Percentiles rank a stretch among this genome's conserved stretches.
Conservation (phyloP, 92 coral and sea anemone species). For the Nematostella vectensis region DNA sequence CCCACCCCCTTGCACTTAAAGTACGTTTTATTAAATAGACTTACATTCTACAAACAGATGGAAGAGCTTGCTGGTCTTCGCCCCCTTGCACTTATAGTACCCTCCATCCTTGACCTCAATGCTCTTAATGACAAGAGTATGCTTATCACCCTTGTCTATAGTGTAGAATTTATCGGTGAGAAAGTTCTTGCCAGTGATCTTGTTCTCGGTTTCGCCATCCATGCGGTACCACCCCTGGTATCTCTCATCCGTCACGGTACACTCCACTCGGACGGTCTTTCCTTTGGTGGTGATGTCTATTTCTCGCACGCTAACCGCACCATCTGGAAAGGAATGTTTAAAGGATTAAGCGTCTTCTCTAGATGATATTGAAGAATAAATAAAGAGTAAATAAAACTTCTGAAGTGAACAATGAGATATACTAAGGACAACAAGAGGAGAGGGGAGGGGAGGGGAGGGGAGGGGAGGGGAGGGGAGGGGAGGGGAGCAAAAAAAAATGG, state of each 20-base stretch:
- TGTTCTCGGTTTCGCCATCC: constrained; percentile 12
- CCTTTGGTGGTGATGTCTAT: constrained; percentile 69
- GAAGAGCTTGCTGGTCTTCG: constrained; percentile 15
- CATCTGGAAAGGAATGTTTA: constrained; percentile 21
- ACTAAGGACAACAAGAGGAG: no score
- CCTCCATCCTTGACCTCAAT: constrained; percentile 75
- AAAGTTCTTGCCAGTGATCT: constrained; percentile 13
- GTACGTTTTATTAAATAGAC: no score
- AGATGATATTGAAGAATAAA: neutral
- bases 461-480: constrained; percentile 1
- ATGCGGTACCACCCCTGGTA: constrained; percentile 58
- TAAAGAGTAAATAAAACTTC: neutral
- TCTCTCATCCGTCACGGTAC: constrained; percentile 35
- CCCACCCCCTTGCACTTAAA: no score
- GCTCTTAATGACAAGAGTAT: constrained; percentile 37
- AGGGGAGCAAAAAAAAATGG: neutral
- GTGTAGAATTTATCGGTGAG: constrained; percentile 27
- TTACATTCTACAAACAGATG: constrained; percentile 70
- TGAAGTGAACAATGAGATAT: no score
- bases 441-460: no score
- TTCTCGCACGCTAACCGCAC: constrained; percentile 17
- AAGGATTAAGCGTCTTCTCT: neutral
- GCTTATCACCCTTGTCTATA: neutral
- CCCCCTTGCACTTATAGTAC: constrained; percentile 54
- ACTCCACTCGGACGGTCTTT: constrained; percentile 44